A percentile compares a stretch with the other conserved stretches of the same genome.
phyloP scores from a whole-genome alignment of 1,140 invertebrate species.

The Cydia strobilella region DNA sequence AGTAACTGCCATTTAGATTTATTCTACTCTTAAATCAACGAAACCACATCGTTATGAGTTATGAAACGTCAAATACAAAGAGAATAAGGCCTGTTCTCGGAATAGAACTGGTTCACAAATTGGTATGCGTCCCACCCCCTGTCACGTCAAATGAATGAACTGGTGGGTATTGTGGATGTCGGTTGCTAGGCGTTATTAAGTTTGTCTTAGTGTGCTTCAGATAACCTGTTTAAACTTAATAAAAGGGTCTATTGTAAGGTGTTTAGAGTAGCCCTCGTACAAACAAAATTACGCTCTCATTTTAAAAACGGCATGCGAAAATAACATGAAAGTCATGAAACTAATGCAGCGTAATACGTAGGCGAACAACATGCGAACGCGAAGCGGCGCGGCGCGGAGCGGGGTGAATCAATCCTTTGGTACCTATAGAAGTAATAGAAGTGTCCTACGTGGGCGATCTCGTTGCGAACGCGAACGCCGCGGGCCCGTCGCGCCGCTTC shows the following conservation, averaged over 20 bases:
- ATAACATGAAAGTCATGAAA: too few relatives aligned
- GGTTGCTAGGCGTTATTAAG: constrained; percentile 16
- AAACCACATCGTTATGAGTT: not conserved
- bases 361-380: too few relatives aligned
- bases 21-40: not conserved
- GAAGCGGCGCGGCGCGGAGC: too few relatives aligned
- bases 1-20: too few relatives aligned
- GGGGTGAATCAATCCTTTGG: too few relatives aligned
- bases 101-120: constrained; percentile 31
- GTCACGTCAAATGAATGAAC: constrained; percentile 22
- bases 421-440: too few relatives aligned
- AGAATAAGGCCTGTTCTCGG: not conserved
- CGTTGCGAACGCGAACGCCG: too few relatives aligned
- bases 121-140: constrained; percentile 29
- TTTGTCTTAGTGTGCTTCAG: not conserved
- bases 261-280: not conserved
- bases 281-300: too few relatives aligned
- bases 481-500: too few relatives aligned
- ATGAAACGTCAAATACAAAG: not conserved
- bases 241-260: not conserved
- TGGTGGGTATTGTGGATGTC: constrained; percentile 7
- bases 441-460: too few relatives aligned
- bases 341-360: too few relatives aligned
- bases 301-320: too few relatives aligned
- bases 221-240: not conserved